Base-by-base conservation (phyloP, 2,888 invertebrate genomes). In the Nephrocerus scutellatus region DNA sequence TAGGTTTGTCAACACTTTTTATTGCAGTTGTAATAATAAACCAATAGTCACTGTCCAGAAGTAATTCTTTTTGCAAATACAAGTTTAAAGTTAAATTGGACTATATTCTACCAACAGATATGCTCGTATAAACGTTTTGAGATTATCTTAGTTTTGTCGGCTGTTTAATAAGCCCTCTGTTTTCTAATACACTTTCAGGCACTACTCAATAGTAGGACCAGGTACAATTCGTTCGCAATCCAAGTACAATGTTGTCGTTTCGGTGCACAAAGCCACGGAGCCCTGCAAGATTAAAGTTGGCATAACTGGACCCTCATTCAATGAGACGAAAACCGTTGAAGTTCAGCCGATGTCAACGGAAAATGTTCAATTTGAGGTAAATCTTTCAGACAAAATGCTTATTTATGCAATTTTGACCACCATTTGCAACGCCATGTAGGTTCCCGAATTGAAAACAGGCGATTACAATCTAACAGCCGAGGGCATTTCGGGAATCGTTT, bases 161-260 rank as follows among this genome's bases (percentile, higher is more conserved):
- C n/a, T n/a, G n/a, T n/a, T n/a, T n/a, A n/a, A n/a, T n/a, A n/a
- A n/a, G n/a, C n/a, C n/a, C n/a, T n/a, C n/a, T n/a, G n/a, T n/a
- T n/a, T n/a, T n/a, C n/a, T n/a, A n/a, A n/a, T 33, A 18, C n/a
- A 3, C 22, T 48, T 48, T 0, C 47, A 65, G 66, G 4, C 10
- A 62, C 44, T 85, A 90, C 67, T 82, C 87, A 46, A 78, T 90
- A 50, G 75, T 90, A 56, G 89, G 84, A 5, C 84, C 90, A 4
- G 77, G 79, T 54, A 74, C 81, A 13, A 71, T 92, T 29, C 77
- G 91, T 46, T 88, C 91, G 12, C 81, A 83, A 70, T 80, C 81
- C 37, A 80, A 84, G 50, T 92, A 85, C 68, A 83, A 84, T 59
- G 84, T 84, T 33, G 82, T 85, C 5, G 78, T 90, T 24, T 76